Base-by-base conservation (phyloP, 1,140 invertebrate genomes). In the Holotrichia oblita region DNA sequence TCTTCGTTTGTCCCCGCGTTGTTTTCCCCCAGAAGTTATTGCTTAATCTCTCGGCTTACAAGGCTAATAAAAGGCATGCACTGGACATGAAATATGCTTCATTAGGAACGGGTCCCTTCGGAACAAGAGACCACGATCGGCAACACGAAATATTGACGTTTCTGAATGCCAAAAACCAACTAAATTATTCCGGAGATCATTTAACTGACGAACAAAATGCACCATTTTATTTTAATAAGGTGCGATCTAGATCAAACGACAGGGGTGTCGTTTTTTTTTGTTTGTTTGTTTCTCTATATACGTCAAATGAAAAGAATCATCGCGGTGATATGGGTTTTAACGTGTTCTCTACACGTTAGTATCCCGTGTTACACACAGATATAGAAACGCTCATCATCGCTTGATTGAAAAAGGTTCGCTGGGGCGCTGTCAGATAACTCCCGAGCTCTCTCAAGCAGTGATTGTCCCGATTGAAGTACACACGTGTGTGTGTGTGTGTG, bases 41-140 rank as follows among this genome's bases (percentile, higher is more conserved):
- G 77, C 77, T 78, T 78, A 78, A 78, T 78, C 77, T 78, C 42
- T 73, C 77, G 69, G 69, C 77, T 69, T 61, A 61, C 77, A 64
- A 20, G 77, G 41, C 61, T 78, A 78, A 73, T 78, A 78, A 78
- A 61, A 72, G 61, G 48, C 77, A 40, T 55, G 61, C 69, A 78
- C 69, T 73, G 40, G 69, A 72, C 77, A 40, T 48, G 61, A 41
- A 78, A 78, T 78, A 78, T 78, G 61, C 61, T 69, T 69, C 61
- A 69, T 69, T 69, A 69, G 61, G 24, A 69, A 27, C 61, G 61
- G n/a, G 20, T 69, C 61, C 61, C 61, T 34, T 69, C 22, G 61
- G 61, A 69, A 69, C n/a, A 55, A 6, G 48, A 55, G 14, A 22
- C 8, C 27, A 22, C 20, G 7, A 20, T 3, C 10, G 20, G 22